Percentiles rank a stretch among this genome's conserved stretches.
Evolutionary conservation across 2,113 vertebrate genomes (phyloP).

Genomic region (Sapayoa aenigma): DNA sequence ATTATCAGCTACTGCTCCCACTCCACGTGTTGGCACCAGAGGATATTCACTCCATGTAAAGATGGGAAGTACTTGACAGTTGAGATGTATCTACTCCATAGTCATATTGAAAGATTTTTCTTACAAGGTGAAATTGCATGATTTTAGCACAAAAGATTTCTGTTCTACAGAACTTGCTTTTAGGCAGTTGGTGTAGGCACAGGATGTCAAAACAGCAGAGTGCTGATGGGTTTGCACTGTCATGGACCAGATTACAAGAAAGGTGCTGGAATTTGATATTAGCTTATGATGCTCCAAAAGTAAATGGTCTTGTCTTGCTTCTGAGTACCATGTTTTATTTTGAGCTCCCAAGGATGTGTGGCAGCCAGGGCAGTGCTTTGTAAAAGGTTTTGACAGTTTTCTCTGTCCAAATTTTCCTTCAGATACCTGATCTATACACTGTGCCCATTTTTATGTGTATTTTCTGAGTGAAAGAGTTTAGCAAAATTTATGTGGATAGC

Average conservation of each 20-base stretch:
- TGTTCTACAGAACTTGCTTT: neutral
- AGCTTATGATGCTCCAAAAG: neutral
- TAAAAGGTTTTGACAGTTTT: neutral
- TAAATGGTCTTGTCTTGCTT: neutral
- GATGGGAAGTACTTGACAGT: neutral
- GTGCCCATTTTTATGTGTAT: neutral
- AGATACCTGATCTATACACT: neutral
- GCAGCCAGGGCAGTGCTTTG: neutral
- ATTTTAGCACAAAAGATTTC: neutral
- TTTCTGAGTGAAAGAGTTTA: neutral
- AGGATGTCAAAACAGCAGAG: neutral
- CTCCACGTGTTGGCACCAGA: neutral
- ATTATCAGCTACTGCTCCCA: neutral
- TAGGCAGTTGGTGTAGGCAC: neutral
- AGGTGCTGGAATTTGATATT: neutral
- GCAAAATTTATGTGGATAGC: neutral
- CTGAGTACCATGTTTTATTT: neutral
- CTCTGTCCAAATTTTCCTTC: neutral
- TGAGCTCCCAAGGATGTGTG: neutral
- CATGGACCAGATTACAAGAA: neutral
- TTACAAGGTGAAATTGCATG: neutral
- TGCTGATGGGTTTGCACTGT: neutral
- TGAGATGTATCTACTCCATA: neutral
- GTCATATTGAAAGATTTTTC: neutral
- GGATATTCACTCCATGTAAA: neutral